Conservation (phyloP, 2,888 invertebrate genomes). For the Deilephila porcellus region DNA sequence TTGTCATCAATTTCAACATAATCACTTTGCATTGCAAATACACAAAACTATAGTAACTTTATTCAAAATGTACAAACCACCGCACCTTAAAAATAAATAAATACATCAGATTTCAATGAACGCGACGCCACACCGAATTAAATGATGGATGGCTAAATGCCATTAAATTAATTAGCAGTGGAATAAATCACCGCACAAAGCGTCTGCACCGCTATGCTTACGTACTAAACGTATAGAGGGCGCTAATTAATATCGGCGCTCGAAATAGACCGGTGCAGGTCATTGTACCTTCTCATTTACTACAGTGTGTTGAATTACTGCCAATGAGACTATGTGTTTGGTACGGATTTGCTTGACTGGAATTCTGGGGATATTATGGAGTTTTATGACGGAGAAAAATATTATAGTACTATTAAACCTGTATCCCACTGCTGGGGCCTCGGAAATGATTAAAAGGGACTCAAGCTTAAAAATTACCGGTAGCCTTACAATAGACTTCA, state of each 20-base stretch:
- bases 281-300: constrained; percentile 43
- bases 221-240: constrained; percentile 41
- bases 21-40: background rate
- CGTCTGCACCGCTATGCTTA: constrained; percentile 28
- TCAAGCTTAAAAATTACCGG: too few relatives aligned
- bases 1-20: background rate
- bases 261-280: constrained; percentile 50
- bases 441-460: too few relatives aligned
- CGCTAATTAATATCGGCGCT: constrained; percentile 52
- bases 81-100: background rate
- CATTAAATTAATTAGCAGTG: constrained; percentile 25
- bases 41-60: background rate
- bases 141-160: constrained; percentile 4
- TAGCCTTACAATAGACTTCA: too few relatives aligned
- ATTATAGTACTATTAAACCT: too few relatives aligned
- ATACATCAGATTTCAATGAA: background rate
- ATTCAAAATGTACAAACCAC: background rate
- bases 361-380: background rate
- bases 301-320: constrained; percentile 28
- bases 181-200: constrained; percentile 21
- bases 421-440: too few relatives aligned
- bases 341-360: background rate
- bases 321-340: background rate
- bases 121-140: background rate
- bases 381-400: background rate